phyloP scores from a whole-genome alignment of 2,113 vertebrate genomes.

The Acrocephalus kingi region DNA sequence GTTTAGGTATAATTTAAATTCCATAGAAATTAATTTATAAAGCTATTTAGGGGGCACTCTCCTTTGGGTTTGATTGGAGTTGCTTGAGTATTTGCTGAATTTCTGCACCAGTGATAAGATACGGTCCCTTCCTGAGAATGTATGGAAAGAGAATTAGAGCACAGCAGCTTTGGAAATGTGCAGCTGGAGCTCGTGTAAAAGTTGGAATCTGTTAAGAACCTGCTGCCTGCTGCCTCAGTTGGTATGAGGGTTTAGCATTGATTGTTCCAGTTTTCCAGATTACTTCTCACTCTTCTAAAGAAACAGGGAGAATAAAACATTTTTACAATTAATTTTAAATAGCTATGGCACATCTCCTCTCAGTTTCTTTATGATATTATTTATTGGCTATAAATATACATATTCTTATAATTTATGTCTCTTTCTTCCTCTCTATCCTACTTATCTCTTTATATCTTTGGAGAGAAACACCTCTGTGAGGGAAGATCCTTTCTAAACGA shows the following conservation, averaged over 20 bases:
- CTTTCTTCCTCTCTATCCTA: neutral
- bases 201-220: neutral
- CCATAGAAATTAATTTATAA: neutral
- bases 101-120: neutral
- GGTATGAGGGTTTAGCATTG: neutral
- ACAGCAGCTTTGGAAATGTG: neutral
- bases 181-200: neutral
- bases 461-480: neutral
- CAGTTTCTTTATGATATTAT: neutral
- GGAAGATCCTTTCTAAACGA: neutral
- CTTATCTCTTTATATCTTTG: neutral
- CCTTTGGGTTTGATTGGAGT: neutral
- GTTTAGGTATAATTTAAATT: neutral
- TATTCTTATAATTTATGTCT: neutral
- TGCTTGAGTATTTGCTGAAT: neutral
- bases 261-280: neutral
- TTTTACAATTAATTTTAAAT: neutral
- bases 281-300: neutral
- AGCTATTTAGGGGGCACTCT: neutral
- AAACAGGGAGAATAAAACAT: neutral
- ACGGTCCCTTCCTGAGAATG: neutral
- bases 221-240: neutral
- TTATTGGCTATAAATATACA: neutral
- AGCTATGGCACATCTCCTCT: neutral
- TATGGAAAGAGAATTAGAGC: neutral